phyloP scores from a whole-genome alignment of 2,113 vertebrate species.

The Vombatus ursinus region DNA sequence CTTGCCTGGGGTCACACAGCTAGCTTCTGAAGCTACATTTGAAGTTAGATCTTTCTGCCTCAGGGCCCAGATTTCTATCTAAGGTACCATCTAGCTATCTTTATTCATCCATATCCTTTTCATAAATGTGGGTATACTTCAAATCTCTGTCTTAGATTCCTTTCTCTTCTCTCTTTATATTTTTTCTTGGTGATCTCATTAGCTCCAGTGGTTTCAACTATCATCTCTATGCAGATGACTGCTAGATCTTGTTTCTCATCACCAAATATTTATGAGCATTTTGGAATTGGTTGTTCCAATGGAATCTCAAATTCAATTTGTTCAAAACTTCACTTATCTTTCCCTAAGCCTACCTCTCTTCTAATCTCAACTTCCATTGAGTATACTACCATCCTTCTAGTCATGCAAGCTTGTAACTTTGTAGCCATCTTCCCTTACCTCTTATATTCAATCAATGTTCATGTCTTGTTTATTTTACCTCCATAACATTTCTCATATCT shows the following conservation, averaged over 20 bases:
- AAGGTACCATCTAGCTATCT: neutral
- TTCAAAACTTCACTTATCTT: neutral
- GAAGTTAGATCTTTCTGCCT: neutral
- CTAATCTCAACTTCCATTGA: neutral
- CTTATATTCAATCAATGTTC: neutral
- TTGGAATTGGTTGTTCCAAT: neutral
- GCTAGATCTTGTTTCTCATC: neutral
- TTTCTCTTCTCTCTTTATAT: too few relatives aligned
- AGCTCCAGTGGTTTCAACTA: neutral
- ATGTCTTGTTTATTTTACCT: neutral
- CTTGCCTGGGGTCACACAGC: neutral
- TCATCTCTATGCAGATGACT: neutral
- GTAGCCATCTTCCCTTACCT: neutral
- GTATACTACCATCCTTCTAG: neutral
- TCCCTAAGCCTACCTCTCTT: neutral
- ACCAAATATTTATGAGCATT: neutral
- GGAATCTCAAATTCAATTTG: neutral
- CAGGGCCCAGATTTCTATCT: too few relatives aligned
- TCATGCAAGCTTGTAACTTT: neutral
- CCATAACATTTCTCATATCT: neutral
- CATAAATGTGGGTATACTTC: too few relatives aligned
- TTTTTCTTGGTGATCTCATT: neutral
- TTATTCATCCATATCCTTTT: neutral
- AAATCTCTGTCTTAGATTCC: too few relatives aligned
- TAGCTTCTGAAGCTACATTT: neutral